Conservation (phyloP, 2,797 vertebrate genomes). For the Enteromius paludinosus region DNA sequence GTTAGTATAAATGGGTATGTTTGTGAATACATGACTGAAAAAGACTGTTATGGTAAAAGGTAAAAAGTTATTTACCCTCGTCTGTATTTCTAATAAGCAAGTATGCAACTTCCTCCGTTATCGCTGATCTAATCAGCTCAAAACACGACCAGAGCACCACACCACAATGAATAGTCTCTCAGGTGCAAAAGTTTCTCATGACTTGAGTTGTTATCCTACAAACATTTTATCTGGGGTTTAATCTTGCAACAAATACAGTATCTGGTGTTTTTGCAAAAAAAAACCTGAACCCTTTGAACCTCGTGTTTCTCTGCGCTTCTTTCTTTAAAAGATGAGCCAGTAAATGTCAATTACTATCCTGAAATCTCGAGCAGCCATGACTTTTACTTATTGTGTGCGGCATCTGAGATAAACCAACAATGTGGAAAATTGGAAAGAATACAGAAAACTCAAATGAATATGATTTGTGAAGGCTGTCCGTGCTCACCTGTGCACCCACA, state of each 20-base stretch:
- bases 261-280: not conserved
- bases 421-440: too few species aligned
- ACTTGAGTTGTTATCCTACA: not conserved
- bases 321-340: not conserved
- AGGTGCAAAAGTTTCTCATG: not conserved
- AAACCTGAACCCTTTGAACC: not conserved
- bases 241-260: not conserved
- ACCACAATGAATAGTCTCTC: not conserved
- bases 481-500: constrained; percentile 84
- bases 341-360: not conserved
- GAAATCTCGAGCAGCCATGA: not conserved
- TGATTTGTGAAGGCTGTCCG: not conserved
- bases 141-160: not conserved
- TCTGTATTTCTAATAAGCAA: not conserved
- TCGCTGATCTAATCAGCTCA: not conserved
- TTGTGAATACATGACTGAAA: not conserved
- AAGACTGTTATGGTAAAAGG: not conserved
- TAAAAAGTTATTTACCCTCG: not conserved
- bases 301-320: too few species aligned
- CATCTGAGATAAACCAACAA: not conserved
- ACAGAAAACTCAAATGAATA: not conserved
- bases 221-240: not conserved
- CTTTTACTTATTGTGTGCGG: not conserved
- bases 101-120: not conserved
- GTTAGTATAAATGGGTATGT: not conserved